Percentiles rank a stretch among this genome's conserved stretches.
Evolutionary conservation across 2,888 invertebrate species (phyloP).

Genomic region (Acleris cristana): DNA sequence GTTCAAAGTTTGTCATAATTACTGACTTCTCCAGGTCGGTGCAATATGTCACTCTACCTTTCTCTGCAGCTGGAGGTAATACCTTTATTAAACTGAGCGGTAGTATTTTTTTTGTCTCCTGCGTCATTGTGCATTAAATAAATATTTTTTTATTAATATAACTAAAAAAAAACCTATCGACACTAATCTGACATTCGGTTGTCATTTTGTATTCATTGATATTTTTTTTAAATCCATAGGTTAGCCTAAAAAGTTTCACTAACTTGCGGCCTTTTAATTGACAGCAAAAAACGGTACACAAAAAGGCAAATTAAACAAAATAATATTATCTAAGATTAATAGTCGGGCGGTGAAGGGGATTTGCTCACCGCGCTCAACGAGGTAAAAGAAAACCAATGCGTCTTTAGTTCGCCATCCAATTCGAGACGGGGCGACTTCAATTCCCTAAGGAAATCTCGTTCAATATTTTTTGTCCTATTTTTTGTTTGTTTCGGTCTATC

Average conservation of each 20-base stretch:
- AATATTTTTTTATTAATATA: neutral
- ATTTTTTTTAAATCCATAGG: too few species aligned
- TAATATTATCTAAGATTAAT: slow-evolving; percentile 58
- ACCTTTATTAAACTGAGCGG: slow-evolving; percentile 48
- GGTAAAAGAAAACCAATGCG: slow-evolving; percentile 62
- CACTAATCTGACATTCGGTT: too few species aligned
- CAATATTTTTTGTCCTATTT: slow-evolving; percentile 60
- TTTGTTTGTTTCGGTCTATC: slow-evolving; percentile 61
- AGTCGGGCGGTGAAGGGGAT: slow-evolving; percentile 51
- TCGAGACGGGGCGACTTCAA: slow-evolving; percentile 66
- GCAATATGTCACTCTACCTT: slow-evolving; percentile 76
- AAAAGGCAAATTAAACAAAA: slow-evolving; percentile 53
- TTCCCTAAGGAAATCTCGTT: slow-evolving; percentile 69
- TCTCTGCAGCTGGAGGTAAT: slow-evolving; percentile 49
- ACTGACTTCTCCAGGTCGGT: slow-evolving; percentile 98
- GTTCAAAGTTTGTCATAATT: slow-evolving; percentile 95
- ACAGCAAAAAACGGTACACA: neutral
- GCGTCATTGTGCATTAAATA: slow-evolving; percentile 32
- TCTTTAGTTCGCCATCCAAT: slow-evolving; percentile 71
- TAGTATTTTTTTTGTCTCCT: slow-evolving; percentile 52
- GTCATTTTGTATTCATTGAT: too few species aligned
- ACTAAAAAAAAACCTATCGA: too few species aligned
- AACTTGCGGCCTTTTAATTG: neutral
- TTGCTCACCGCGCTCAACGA: slow-evolving; percentile 40
- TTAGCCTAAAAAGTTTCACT: too few species aligned